A percentile compares a stretch with the other conserved stretches of the same genome.
Evolutionary conservation across 1,140 invertebrate species (phyloP).

Genomic region (Bombus breviceps): DNA sequence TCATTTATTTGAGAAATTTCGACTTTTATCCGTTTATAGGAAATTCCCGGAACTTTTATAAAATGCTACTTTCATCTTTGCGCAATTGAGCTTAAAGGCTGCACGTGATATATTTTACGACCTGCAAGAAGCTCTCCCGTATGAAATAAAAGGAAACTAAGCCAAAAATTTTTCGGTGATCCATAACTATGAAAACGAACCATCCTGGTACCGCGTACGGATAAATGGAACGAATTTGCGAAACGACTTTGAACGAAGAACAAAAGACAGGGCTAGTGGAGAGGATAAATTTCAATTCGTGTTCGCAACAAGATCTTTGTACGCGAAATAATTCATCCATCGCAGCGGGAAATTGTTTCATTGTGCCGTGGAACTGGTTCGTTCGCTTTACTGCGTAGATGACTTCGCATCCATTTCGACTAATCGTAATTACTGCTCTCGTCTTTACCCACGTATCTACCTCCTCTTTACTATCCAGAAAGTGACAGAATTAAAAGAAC

Average conservation of each 20-base stretch:
- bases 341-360: not conserved
- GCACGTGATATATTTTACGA: not conserved
- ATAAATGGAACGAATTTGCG: not conserved
- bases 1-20: not conserved
- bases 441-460: not conserved
- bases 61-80: not conserved
- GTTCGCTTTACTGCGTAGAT: not conserved
- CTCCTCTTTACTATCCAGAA: not conserved
- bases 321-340: not conserved
- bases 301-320: slow-evolving; percentile 4
- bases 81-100: not conserved
- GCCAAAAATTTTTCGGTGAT: not conserved
- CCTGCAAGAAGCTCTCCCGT: not conserved
- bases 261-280: not conserved
- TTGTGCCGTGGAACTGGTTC: not conserved
- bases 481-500: not conserved
- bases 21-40: not conserved
- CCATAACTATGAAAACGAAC: not conserved
- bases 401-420: not conserved
- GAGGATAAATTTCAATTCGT: slow-evolving; percentile 3
- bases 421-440: not conserved
- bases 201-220: not conserved
- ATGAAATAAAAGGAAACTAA: not conserved
- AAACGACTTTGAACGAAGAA: not conserved
- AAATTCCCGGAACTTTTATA: not conserved